Evolutionary conservation across 2,113 vertebrate genomes (phyloP).

Genomic region (Limanda limanda): DNA sequence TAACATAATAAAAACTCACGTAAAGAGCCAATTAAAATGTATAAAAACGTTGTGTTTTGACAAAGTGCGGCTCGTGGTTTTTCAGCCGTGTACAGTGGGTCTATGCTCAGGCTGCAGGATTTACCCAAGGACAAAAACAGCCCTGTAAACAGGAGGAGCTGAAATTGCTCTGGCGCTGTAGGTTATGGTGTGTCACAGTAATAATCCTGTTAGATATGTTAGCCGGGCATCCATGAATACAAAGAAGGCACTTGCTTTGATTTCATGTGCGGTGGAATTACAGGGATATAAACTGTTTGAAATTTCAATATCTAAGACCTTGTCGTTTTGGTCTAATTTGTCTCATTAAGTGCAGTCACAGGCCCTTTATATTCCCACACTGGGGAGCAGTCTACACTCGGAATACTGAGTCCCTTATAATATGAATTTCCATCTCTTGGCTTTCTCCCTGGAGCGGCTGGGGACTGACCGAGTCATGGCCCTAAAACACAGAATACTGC

Average conservation of each 20-base stretch:
- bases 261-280: constrained; percentile 50
- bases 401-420: constrained; percentile 56
- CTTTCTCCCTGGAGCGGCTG: constrained; percentile 17
- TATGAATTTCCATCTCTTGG: constrained; percentile 48
- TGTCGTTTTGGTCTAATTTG: constrained; percentile 69
- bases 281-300: constrained; percentile 51
- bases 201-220: constrained; percentile 70
- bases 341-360: constrained; percentile 48
- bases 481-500: constrained; percentile 5
- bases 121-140: constrained; percentile 34
- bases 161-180: constrained; percentile 49
- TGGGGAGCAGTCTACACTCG: constrained; percentile 33
- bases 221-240: constrained; percentile 68
- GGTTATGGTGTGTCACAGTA: constrained; percentile 59
- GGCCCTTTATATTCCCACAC: constrained; percentile 34
- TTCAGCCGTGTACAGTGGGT: constrained; percentile 5
- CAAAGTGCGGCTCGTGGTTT: not conserved
- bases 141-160: constrained; percentile 54
- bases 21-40: not conserved
- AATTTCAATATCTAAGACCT: constrained; percentile 60
- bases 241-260: constrained; percentile 66
- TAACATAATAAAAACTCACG: not conserved
- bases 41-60: not conserved
- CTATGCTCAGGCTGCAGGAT: constrained; percentile 26
- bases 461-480: not conserved